Conservation (phyloP, 2,113 vertebrate genomes). For the Labrus mixtus region DNA sequence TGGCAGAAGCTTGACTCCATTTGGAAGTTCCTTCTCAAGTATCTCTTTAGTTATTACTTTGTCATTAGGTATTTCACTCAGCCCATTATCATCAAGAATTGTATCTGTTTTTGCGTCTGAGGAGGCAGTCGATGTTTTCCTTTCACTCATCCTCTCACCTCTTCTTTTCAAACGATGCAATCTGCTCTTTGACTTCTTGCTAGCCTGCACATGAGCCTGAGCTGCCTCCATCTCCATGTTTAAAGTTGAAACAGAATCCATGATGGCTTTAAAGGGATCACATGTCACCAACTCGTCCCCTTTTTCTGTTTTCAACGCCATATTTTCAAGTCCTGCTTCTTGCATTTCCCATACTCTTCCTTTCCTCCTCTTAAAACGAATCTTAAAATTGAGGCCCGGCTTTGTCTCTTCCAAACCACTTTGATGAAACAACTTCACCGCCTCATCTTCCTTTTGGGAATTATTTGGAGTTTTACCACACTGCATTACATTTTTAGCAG, state of each 20-base stretch:
- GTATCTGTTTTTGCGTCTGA: background rate
- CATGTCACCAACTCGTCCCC: constrained; percentile 22
- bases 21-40: background rate
- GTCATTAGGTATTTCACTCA: background rate
- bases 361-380: constrained; percentile 81
- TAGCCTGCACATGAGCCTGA: constrained; percentile 76
- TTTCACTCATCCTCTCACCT: constrained; percentile 44
- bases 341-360: constrained; percentile 84
- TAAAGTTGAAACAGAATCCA: constrained; percentile 82
- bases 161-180: constrained; percentile 71
- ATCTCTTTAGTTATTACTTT: constrained; percentile 37
- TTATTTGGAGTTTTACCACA: background rate
- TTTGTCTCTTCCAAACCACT: constrained; percentile 53
- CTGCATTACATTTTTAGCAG: background rate
- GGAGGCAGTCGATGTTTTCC: background rate
- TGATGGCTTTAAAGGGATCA: constrained; percentile 83
- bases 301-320: constrained; percentile 55
- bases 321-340: constrained; percentile 28
- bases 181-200: constrained; percentile 72
- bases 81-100: constrained; percentile 1
- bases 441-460: background rate
- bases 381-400: constrained; percentile 73
- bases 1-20: background rate
- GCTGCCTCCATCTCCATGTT: constrained; percentile 84
- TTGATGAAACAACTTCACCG: constrained; percentile 8